phyloP scores from a whole-genome alignment of 2,888 invertebrate species.

The Melanostoma scalare region DNA sequence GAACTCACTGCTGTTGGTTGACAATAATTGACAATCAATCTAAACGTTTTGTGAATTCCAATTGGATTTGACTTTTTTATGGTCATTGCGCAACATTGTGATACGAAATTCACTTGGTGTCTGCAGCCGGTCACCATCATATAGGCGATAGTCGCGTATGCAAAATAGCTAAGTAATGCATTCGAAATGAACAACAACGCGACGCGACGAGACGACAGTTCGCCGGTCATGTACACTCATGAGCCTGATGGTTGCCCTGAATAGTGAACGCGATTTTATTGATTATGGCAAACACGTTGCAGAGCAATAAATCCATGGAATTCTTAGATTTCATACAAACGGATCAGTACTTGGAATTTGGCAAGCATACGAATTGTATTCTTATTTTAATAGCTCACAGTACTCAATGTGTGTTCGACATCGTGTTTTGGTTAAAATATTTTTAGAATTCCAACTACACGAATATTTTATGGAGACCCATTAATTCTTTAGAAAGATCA shows the following conservation, averaged over 20 bases:
- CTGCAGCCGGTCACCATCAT: conserved; percentile 20
- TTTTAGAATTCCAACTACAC: background rate
- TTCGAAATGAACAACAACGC: conserved; percentile 8
- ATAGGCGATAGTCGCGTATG: conserved; percentile 39
- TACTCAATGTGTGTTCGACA: background rate
- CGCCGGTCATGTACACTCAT: conserved; percentile 37
- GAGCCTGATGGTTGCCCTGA: conserved; percentile 49
- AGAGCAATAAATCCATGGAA: conserved; percentile 48
- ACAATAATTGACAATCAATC: conserved; percentile 65
- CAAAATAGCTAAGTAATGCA: conserved; percentile 44
- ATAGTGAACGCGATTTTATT: conserved; percentile 51
- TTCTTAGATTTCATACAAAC: conserved; percentile 47
- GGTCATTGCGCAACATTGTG: conserved; percentile 58
- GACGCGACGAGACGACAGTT: conserved; percentile 30
- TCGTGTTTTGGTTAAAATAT: background rate
- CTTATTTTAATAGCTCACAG: background rate
- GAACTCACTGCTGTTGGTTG: conserved; percentile 50
- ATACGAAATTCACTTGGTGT: conserved; percentile 46
- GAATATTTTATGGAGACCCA: background rate
- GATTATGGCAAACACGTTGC: conserved; percentile 55
- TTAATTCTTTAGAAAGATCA: too few relatives aligned
- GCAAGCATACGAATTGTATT: conserved; percentile 13
- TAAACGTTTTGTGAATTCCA: conserved; percentile 59
- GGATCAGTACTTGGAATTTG: conserved; percentile 28
- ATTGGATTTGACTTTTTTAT: conserved; percentile 55